phyloP scores from a whole-genome alignment of 2,888 invertebrate genomes.

The Escarpia spicata region DNA sequence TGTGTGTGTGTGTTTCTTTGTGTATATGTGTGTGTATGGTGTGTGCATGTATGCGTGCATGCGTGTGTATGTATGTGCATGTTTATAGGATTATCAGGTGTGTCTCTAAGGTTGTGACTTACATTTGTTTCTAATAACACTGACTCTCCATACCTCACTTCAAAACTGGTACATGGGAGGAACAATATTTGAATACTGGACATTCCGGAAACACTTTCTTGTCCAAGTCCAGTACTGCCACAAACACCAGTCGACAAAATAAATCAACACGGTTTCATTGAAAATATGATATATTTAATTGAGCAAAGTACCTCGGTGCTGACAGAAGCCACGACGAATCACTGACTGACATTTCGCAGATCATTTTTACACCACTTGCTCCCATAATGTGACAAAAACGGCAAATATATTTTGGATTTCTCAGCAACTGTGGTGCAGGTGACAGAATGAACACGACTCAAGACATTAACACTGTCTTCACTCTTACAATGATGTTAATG shows the following conservation, averaged over 20 bases:
- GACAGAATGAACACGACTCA: background rate
- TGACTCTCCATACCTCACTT: no score
- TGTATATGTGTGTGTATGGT: no score
- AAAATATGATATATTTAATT: background rate
- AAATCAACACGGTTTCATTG: background rate
- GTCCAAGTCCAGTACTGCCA: background rate
- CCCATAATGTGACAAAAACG: background rate
- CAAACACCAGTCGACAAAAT: background rate
- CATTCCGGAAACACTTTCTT: background rate
- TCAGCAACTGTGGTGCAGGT: background rate
- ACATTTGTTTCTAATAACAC: no score
- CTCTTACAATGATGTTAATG: background rate
- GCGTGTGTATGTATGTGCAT: no score
- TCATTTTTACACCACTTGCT: no score
- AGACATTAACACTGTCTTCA: background rate
- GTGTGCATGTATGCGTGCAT: no score
- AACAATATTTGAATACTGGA: background rate
- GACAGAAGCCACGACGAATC: background rate
- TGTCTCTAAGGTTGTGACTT: no score
- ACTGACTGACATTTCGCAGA: background rate
- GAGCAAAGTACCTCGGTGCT: background rate
- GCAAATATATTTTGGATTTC: background rate
- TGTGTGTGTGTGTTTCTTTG: no score
- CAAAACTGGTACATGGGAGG: no score
- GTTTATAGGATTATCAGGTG: no score